Evolutionary conservation across 2,797 vertebrate species (phyloP).

Genomic region (Tragelaphus oryx): DNA sequence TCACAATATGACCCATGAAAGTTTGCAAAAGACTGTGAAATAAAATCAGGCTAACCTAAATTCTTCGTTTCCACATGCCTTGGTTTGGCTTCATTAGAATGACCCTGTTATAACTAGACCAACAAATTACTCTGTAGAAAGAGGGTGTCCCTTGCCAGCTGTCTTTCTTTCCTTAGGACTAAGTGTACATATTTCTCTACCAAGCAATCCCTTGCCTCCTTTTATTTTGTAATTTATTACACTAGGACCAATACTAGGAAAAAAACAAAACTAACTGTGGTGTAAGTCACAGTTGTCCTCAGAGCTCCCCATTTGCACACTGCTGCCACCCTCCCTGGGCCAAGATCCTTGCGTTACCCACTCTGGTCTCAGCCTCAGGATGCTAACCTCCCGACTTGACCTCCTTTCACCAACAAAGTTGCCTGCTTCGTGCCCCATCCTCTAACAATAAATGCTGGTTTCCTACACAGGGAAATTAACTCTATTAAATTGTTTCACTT

Average conservation of each 20-base stretch:
- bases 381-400: background rate
- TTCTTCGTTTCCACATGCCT: background rate
- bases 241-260: no score
- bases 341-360: background rate
- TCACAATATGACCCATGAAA: background rate
- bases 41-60: background rate
- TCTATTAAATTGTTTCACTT: background rate
- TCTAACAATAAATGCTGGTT: background rate
- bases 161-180: background rate
- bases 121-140: background rate
- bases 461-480: background rate
- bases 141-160: background rate
- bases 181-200: background rate
- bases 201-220: background rate
- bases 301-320: background rate
- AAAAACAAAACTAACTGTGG: background rate
- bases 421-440: background rate
- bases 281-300: fast-evolving
- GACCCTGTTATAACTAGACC: background rate
- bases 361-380: background rate
- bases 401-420: background rate
- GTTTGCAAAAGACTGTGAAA: background rate
- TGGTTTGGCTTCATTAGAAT: background rate
- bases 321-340: no score
- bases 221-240: background rate